These are phyloP conservation scores for Astatotilapia flaviijosephi DNA, from an alignment of 2,113 vertebrate genomes.

Conservation along the genomic window DNA sequence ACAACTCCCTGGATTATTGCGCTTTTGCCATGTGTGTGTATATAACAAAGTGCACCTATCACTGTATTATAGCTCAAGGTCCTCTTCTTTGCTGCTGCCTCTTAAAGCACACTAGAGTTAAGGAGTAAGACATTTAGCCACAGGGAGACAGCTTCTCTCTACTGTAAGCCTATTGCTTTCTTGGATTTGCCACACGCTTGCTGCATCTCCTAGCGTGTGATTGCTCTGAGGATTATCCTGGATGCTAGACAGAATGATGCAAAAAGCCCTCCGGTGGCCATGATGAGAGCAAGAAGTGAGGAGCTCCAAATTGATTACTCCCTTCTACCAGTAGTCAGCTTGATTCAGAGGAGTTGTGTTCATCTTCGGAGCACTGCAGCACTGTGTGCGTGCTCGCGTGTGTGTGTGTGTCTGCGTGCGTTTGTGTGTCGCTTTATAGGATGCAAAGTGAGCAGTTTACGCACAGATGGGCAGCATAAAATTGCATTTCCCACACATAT, in stretches of 20 bases:
- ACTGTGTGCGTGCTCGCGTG: neutral
- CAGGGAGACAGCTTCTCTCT: conserved; percentile 52
- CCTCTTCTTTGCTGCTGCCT: neutral
- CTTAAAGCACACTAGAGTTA: conserved; percentile 29
- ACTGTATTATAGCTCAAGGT: conserved; percentile 34
- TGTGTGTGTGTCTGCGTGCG: neutral
- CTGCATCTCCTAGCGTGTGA: conserved; percentile 63
- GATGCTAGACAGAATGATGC: conserved; percentile 59
- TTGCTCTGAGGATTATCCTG: conserved; percentile 66
- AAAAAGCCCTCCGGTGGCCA: conserved; percentile 59
- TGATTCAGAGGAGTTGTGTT: conserved; percentile 38
- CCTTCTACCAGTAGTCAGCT: conserved; percentile 33
- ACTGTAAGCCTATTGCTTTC: conserved; percentile 62
- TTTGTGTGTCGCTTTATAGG: neutral
- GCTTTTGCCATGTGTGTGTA: neutral
- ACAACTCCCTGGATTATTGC: conserved; percentile 14
- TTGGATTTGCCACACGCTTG: conserved; percentile 40
- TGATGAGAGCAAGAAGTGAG: conserved; percentile 47
- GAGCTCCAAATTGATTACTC: conserved; percentile 59
- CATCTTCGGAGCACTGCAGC: conserved; percentile 6
- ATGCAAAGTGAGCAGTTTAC: conserved; percentile 22
- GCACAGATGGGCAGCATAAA: conserved; percentile 41
- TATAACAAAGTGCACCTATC: conserved; percentile 35
- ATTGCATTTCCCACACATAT: conserved; percentile 24
- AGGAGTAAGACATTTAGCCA: conserved; percentile 63